phyloP scores from a whole-genome alignment of 2,888 invertebrate species.

The Boloria euphrosyne region DNA sequence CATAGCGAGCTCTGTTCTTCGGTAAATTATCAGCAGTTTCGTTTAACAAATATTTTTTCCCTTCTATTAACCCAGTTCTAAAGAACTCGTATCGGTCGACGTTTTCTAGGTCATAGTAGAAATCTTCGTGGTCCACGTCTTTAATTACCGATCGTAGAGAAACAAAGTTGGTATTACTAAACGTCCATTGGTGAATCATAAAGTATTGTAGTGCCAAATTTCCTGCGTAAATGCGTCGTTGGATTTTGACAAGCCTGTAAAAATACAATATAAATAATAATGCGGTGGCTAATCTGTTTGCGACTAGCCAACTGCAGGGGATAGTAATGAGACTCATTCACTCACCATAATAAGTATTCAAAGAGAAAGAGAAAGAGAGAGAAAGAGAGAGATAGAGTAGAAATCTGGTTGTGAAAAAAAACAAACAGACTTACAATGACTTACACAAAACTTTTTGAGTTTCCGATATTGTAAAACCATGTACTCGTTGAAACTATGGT shows the following conservation, averaged over 20 bases:
- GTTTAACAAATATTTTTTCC: slow-evolving; percentile 74
- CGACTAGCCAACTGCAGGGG: too few species aligned
- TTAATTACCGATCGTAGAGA: slow-evolving; percentile 76
- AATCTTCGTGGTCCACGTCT: slow-evolving; percentile 75
- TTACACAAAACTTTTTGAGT: too few species aligned
- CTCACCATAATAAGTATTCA: too few species aligned
- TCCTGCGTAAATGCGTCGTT: slow-evolving; percentile 90
- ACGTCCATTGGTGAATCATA: slow-evolving; percentile 89
- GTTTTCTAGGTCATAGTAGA: slow-evolving; percentile 82
- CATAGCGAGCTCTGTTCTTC: slow-evolving; percentile 73
- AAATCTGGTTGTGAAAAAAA: too few species aligned
- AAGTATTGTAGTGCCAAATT: slow-evolving; percentile 88
- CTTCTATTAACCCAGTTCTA: slow-evolving; percentile 83
- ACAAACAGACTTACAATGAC: too few species aligned
- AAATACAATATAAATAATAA: too few species aligned
- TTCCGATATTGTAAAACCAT: too few species aligned
- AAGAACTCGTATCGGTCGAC: slow-evolving; percentile 80
- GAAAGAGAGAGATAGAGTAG: too few species aligned
- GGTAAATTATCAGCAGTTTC: slow-evolving; percentile 84
- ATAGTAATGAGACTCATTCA: too few species aligned
- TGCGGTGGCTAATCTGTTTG: too few species aligned
- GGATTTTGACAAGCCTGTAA: slow-evolving; percentile 88
- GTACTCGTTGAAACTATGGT: too few species aligned
- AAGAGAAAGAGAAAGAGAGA: too few species aligned
- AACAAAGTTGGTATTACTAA: slow-evolving; percentile 75